A percentile compares a stretch with the other conserved stretches of the same genome.
Conservation (phyloP, 2,113 vertebrate species). For the Daphoenositta chrysoptera region DNA sequence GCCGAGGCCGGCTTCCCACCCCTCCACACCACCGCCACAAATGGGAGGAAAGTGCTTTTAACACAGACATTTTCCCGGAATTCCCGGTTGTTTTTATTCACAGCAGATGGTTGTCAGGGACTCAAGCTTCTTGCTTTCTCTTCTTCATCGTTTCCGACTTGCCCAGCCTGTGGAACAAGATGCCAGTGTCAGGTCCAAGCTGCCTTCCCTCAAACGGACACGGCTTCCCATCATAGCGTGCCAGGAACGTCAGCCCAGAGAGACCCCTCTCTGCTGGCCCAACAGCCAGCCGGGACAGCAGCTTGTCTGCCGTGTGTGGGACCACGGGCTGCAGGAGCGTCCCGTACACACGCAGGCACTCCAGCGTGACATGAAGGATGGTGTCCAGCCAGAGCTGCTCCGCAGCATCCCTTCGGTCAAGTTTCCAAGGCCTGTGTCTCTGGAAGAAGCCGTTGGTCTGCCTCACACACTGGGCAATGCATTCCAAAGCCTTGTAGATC, state of each 20-base stretch:
- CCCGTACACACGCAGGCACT: conserved; percentile 88
- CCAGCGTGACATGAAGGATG: conserved; percentile 84
- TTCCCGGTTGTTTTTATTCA: neutral
- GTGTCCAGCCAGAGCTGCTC: conserved; percentile 85
- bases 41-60: neutral
- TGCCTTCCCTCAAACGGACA: conserved; percentile 85
- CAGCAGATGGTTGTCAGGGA: neutral
- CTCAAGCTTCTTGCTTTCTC: conserved; percentile 43
- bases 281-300: conserved; percentile 85
- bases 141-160: neutral
- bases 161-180: conserved; percentile 86
- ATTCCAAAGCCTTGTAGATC: conserved; percentile 89
- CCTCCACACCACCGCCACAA: neutral
- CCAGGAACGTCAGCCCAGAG: conserved; percentile 73
- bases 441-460: conserved; percentile 90
- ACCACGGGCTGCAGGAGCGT: conserved; percentile 87
- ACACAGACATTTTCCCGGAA: neutral
- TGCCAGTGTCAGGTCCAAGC: conserved; percentile 80
- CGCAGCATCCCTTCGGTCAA: conserved; percentile 48
- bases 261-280: conserved; percentile 73
- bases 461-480: conserved; percentile 79
- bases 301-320: conserved; percentile 76
- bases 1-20: accelerated
- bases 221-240: conserved; percentile 63
- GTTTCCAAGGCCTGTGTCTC: conserved; percentile 89